These are phyloP conservation scores for Teleogryllus occipitalis DNA, from an alignment of 1,140 invertebrate genomes.

Conservation along the genomic window DNA sequence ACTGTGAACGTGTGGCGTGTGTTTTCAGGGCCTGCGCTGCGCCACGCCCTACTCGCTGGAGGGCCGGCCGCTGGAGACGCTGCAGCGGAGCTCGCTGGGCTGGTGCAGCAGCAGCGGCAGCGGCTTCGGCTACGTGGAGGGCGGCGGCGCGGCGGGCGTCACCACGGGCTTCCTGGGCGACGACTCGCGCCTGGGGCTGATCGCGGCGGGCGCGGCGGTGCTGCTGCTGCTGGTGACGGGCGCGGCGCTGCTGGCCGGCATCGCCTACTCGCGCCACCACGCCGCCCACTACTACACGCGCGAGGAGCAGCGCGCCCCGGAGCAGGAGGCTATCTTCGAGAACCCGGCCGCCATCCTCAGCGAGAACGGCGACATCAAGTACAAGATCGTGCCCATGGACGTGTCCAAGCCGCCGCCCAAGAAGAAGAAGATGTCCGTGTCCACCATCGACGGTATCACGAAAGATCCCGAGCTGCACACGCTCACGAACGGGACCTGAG, in stretches of 20 bases:
- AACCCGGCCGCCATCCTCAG: slow-evolving; percentile 29
- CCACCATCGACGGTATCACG: slow-evolving; percentile 37
- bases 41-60: slow-evolving; percentile 40
- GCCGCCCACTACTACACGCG: slow-evolving; percentile 64
- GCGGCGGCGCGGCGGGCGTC: slow-evolving; percentile 26
- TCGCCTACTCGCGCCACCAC: slow-evolving; percentile 51
- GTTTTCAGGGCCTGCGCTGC: slow-evolving; percentile 39
- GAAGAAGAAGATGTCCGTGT: slow-evolving; percentile 31
- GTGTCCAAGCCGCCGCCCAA: slow-evolving; percentile 15
- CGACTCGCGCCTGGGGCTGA: slow-evolving; percentile 47
- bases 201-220: slow-evolving; percentile 43
- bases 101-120: slow-evolving; percentile 38
- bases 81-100: slow-evolving; percentile 41
- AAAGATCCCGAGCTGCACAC: slow-evolving; percentile 33
- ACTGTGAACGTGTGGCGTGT: background rate
- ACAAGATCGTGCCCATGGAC: slow-evolving; percentile 23
- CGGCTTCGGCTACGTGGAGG: slow-evolving; percentile 25
- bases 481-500: slow-evolving; percentile 29
- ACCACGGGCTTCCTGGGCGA: slow-evolving; percentile 32
- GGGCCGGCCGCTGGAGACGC: slow-evolving; percentile 40
- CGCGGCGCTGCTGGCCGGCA: slow-evolving; percentile 39
- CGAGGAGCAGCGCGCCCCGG: slow-evolving; percentile 49
- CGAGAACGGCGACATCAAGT: slow-evolving; percentile 27
- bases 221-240: slow-evolving; percentile 43
- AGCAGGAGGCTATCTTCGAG: slow-evolving; percentile 40